phyloP scores from a whole-genome alignment of 2,888 invertebrate genomes.

The Autographa pulchrina region DNA sequence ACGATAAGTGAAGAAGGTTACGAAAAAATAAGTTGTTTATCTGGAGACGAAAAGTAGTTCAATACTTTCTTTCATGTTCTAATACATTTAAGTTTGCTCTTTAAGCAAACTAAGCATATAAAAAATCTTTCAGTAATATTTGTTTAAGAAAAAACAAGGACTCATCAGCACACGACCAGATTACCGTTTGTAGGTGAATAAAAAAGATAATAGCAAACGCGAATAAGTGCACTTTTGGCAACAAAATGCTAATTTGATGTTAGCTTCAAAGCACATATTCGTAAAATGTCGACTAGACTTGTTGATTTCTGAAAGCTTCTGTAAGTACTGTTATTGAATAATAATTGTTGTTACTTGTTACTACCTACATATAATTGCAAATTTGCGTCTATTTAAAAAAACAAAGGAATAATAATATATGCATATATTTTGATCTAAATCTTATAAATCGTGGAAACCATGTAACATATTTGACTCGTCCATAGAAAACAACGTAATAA shows the following conservation, averaged over 20 bases:
- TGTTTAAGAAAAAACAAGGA: slow-evolving; percentile 32
- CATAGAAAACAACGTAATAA: too few species aligned
- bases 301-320: slow-evolving; percentile 1
- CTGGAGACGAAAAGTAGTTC: background rate
- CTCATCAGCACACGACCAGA: slow-evolving; percentile 46
- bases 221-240: slow-evolving; percentile 45
- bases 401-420: too few species aligned
- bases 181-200: slow-evolving; percentile 42
- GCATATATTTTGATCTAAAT: too few species aligned
- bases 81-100: background rate
- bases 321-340: background rate
- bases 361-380: too few species aligned
- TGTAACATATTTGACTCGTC: too few species aligned
- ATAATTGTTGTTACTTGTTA: background rate
- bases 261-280: slow-evolving; percentile 35
- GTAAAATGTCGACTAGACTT: slow-evolving; percentile 19
- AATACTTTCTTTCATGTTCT: background rate
- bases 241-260: slow-evolving; percentile 53
- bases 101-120: background rate
- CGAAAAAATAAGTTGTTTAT: too few species aligned
- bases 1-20: too few species aligned
- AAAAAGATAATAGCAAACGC: slow-evolving; percentile 37
- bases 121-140: slow-evolving; percentile 23
- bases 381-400: too few species aligned
- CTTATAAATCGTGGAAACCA: too few species aligned